A percentile compares a stretch with the other conserved stretches of the same genome.
phyloP scores from a whole-genome alignment of 2,113 vertebrate genomes.

The Sinocyclocheilus anshuiensis region DNA sequence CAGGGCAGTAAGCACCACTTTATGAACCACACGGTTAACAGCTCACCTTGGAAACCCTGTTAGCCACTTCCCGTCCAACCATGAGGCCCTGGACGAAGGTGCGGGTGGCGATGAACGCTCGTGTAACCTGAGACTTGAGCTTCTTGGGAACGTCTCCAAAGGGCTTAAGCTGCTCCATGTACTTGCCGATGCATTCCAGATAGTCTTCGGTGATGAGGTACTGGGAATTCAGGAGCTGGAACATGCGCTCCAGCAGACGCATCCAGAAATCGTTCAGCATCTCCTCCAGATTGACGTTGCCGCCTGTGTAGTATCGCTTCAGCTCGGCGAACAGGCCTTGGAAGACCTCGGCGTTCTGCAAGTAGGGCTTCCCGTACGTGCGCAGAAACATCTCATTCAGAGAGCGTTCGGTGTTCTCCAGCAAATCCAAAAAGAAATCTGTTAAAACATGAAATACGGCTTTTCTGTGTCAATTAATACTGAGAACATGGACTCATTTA shows the following conservation, averaged over 20 bases:
- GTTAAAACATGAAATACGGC: neutral
- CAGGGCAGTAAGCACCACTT: too few relatives aligned
- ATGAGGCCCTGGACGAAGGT: constrained; percentile 96
- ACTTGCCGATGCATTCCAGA: constrained; percentile 90
- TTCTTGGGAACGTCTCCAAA: constrained; percentile 95
- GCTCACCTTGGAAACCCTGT: constrained; percentile 93
- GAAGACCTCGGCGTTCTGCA: constrained; percentile 88
- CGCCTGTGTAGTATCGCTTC: constrained; percentile 83
- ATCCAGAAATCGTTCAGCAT: constrained; percentile 89
- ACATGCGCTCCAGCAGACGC: constrained; percentile 85
- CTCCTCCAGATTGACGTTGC: constrained; percentile 85
- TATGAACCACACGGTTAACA: neutral
- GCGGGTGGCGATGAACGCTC: constrained; percentile 91
- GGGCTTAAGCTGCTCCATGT: constrained; percentile 93
- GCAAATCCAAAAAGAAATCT: constrained; percentile 86
- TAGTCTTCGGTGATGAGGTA: constrained; percentile 84
- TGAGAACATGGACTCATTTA: too few relatives aligned
- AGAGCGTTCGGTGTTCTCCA: constrained; percentile 84
- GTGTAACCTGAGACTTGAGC: constrained; percentile 91
- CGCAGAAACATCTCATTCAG: constrained; percentile 86
- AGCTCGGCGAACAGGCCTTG: constrained; percentile 85
- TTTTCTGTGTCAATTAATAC: neutral
- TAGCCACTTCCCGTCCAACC: constrained; percentile 93
- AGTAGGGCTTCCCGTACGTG: constrained; percentile 84
- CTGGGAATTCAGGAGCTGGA: constrained; percentile 86